Base-by-base conservation (phyloP, 2,888 invertebrate genomes). In the Hipparchia sbordonii region DNA sequence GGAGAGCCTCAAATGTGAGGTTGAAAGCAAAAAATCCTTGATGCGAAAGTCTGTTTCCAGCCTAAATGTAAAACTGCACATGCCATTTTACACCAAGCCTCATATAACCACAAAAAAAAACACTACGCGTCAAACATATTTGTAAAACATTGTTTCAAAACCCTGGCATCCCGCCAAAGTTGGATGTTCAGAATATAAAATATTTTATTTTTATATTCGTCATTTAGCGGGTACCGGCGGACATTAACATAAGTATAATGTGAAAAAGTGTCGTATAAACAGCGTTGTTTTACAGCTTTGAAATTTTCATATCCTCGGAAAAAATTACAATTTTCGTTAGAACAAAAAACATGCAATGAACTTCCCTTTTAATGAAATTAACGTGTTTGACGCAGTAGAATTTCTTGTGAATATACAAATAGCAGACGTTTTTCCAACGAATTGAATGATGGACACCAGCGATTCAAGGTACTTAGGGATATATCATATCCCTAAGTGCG, bases 121-220 rank as follows among this genome's bases (percentile, higher is more conserved):
- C 72, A 73, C 61, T 39, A 73, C 75, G 66, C 67, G 68, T 72
- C 71, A 75, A 77, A 75, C 75, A 75, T 73, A 71, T 75, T 75
- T 75, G 76, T 74, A 72, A 77, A 77, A 77, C 75, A 76, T 70
- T 76, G 76, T 76, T 76, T 76, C 75, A 61, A 72, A 72, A 73
- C 73, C 77, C 73, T 80, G 79, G 79, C 80, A 75, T 62, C 62
- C 56, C 70, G 80, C 81, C 81, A 80, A 70, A 67, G 72, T 68
- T 68, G 73, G 63, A 72, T 74, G 70, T 72, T 74, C 74, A 74
- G 74, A 74, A 77, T 77, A 74, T 75, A 63, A 73, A 76, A 74
- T 77, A 77, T 78, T 78, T 74, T 77, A 77, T 77, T 78, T 77
- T 78, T 77, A 75, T 76, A 76, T 71, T 74, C 71, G 75, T 76